Base-by-base conservation (phyloP, 2,888 invertebrate species). In the Liposcelis brunnea region DNA sequence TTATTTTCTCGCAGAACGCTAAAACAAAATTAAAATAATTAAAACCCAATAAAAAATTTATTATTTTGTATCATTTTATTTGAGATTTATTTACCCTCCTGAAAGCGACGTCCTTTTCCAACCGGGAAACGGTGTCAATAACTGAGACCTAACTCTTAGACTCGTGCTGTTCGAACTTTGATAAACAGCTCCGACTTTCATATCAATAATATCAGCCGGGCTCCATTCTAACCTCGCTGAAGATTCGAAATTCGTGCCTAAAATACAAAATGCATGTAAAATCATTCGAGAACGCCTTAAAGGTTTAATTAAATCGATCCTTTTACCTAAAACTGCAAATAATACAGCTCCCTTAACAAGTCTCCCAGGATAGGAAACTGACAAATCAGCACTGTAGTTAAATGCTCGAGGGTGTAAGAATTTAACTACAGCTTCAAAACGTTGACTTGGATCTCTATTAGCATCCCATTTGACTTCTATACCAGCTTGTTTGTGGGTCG, bases 401-500 rank as follows among this genome's bases (percentile, higher is more conserved):
- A 72, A 73, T 1, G 66, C 60, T 1, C 68, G 69, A 46, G 72
- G 69, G 54, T 68, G 74, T 50, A 73, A 71, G 43, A 79, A 69
- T 49, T 77, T 74, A 0, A 76, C 63, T 45, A 18, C 11, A 6
- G 19, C 40, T 14, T 71, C 68, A 49, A 81, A 66, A 59, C 78
- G 79, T 58, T 82, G 75, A 40, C 76, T 73, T 0, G 85, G 85
- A 64, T 86, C 82, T 6, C 86, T 69, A 61, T 85, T 86, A 1
- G 83, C 84, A 57, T 87, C 85, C 86, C 86, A 87, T 59, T 83
- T 82, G 14, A 87, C 59, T 46, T 82, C 79, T 1, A 81, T 64
- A 3, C 76, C 77, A 0, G 79, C 64, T 19, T 78, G 75, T 56
- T 81, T 81, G 44, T 72, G 71, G 10, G 64, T 61, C 0, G 69